phyloP scores from a whole-genome alignment of 2,113 vertebrate genomes.

The Ginglymostoma cirratum region DNA sequence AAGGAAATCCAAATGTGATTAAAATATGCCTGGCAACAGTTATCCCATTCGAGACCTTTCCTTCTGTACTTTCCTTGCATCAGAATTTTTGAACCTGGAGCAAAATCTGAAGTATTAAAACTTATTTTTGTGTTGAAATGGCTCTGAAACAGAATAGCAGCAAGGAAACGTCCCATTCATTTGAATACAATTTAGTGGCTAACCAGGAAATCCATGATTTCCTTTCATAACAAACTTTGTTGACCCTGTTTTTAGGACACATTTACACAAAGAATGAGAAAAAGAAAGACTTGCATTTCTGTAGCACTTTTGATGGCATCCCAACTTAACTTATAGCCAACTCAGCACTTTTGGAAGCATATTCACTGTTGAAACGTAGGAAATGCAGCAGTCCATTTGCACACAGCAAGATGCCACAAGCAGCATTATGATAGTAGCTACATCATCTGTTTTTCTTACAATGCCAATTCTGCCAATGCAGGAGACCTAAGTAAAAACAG shows the following conservation, averaged over 20 bases:
- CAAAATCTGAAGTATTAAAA: not conserved
- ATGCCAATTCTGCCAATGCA: no score
- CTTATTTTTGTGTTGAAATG: not conserved
- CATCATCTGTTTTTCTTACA: not conserved
- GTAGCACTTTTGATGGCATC: not conserved
- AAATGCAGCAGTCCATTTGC: not conserved
- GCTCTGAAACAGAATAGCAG: not conserved
- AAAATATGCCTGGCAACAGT: slow-evolving; percentile 38
- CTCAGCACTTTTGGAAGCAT: not conserved
- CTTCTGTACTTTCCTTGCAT: not conserved
- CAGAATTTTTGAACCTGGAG: not conserved
- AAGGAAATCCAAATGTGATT: slow-evolving; percentile 42
- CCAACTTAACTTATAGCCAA: not conserved
- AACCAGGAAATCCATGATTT: slow-evolving; percentile 31
- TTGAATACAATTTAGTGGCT: slow-evolving; percentile 23
- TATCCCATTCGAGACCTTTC: not conserved
- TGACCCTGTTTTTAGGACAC: not conserved
- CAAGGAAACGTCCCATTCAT: not conserved
- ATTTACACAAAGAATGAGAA: not conserved
- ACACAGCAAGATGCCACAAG: not conserved
- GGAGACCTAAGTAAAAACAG: no score
- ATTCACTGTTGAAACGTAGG: not conserved
- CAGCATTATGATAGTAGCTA: not conserved
- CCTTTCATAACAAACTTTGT: slow-evolving; percentile 15
- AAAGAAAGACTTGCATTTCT: not conserved